phyloP scores from a whole-genome alignment of 1,140 invertebrate genomes.

The Copidosoma floridanum region DNA sequence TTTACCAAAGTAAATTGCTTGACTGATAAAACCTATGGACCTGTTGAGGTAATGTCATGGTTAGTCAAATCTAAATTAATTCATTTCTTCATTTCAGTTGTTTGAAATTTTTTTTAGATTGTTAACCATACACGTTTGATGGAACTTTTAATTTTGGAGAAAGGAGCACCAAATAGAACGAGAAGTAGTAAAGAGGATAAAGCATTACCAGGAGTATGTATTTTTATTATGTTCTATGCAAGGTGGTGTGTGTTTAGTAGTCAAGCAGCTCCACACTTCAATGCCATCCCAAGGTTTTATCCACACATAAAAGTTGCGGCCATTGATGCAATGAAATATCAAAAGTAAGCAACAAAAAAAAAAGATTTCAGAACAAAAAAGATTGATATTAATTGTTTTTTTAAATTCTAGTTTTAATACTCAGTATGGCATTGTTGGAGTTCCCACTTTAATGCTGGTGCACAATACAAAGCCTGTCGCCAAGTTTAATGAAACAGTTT shows the following conservation, averaged over 20 bases:
- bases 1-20: slow-evolving; percentile 46
- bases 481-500: slow-evolving; percentile 83
- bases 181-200: slow-evolving; percentile 46
- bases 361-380: background rate
- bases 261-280: slow-evolving; percentile 84
- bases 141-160: slow-evolving; percentile 58
- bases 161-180: slow-evolving; percentile 54
- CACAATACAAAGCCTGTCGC: slow-evolving; percentile 86
- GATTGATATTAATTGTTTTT: slow-evolving; percentile 8
- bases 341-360: slow-evolving; percentile 61
- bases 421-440: slow-evolving; percentile 89
- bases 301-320: slow-evolving; percentile 85
- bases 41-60: slow-evolving; percentile 45
- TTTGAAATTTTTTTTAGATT: slow-evolving; percentile 43
- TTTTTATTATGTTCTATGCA: slow-evolving; percentile 85
- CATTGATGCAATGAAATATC: slow-evolving; percentile 83
- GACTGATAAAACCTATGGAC: slow-evolving; percentile 42
- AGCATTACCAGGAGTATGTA: slow-evolving; percentile 66
- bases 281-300: slow-evolving; percentile 82
- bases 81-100: background rate
- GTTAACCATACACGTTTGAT: slow-evolving; percentile 60
- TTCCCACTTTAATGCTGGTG: slow-evolving; percentile 89
- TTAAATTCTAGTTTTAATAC: slow-evolving; percentile 75
- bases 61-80: slow-evolving; percentile 1
- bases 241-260: slow-evolving; percentile 87